Conservation (phyloP, 2,113 vertebrate species). For the Pungitius pungitius region DNA sequence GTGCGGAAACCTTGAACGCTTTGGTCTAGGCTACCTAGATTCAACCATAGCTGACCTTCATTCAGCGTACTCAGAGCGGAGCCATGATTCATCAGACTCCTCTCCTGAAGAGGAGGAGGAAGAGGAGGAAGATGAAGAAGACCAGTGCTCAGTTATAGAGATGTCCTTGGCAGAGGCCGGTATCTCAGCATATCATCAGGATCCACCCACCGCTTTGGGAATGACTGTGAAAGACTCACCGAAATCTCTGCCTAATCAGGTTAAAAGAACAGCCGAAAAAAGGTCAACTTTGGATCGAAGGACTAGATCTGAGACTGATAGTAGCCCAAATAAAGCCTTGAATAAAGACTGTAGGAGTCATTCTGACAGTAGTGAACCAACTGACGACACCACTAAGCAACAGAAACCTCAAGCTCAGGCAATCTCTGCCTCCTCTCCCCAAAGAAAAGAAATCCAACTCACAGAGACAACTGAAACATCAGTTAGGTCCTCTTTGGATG, state of each 20-base stretch:
- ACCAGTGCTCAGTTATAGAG: slow-evolving; percentile 92
- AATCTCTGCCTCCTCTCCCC: slow-evolving; percentile 14
- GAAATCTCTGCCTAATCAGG: slow-evolving; percentile 66
- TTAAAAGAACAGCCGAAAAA: slow-evolving; percentile 56
- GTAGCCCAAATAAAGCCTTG: slow-evolving; percentile 23
- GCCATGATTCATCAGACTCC: slow-evolving; percentile 86
- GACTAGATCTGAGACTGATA: slow-evolving; percentile 72
- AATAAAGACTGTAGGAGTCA: slow-evolving; percentile 75
- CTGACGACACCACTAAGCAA: slow-evolving; percentile 75
- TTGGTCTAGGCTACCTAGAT: slow-evolving; percentile 78
- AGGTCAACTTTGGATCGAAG: slow-evolving; percentile 46
- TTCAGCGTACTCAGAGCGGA: slow-evolving; percentile 77
- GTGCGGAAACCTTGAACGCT: slow-evolving; percentile 59
- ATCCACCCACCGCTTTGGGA: slow-evolving; percentile 49
- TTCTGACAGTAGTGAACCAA: slow-evolving; percentile 81
- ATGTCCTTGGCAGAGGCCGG: slow-evolving; percentile 74
- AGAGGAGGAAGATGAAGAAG: slow-evolving; percentile 69
- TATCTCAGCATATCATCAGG: slow-evolving; percentile 45
- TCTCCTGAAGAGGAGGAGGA: slow-evolving; percentile 81
- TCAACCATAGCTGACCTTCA: slow-evolving; percentile 75
- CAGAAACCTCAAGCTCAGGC: slow-evolving; percentile 66
- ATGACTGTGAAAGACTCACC: slow-evolving; percentile 76
- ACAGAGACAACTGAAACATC: slow-evolving; percentile 35
- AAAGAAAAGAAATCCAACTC: slow-evolving; percentile 35
- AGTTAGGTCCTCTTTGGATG: slow-evolving; percentile 59